phyloP scores from a whole-genome alignment of 2,113 vertebrate species.

The Apeltes quadracus region DNA sequence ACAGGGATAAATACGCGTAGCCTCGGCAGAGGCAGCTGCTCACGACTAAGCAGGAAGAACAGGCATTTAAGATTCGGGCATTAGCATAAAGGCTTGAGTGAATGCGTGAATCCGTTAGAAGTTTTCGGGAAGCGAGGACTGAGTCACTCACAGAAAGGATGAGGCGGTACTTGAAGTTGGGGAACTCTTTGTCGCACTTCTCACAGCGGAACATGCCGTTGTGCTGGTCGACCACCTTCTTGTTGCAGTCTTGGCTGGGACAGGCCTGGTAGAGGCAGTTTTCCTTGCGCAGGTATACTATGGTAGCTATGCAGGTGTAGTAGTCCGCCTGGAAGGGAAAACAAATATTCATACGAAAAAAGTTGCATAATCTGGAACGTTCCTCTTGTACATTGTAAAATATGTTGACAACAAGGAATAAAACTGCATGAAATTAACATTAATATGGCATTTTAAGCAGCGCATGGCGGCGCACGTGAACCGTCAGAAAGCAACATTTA shows the following conservation, averaged over 20 bases:
- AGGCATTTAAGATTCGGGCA: neutral
- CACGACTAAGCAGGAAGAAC: neutral
- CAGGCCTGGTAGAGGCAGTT: slow-evolving; percentile 97
- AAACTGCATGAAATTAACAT: slow-evolving; percentile 47
- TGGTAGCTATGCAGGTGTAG: slow-evolving; percentile 88
- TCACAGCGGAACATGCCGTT: slow-evolving; percentile 96
- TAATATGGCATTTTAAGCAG: slow-evolving; percentile 35
- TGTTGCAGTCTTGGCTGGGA: slow-evolving; percentile 93
- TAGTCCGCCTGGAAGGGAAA: slow-evolving; percentile 88
- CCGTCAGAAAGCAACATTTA: slow-evolving; percentile 11
- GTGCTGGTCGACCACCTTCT: slow-evolving; percentile 96
- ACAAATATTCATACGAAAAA: neutral
- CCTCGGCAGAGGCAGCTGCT: slow-evolving; percentile 5
- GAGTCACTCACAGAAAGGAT: slow-evolving; percentile 90
- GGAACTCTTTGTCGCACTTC: slow-evolving; percentile 94
- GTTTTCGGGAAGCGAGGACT: neutral
- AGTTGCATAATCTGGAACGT: neutral
- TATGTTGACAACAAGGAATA: slow-evolving; percentile 13
- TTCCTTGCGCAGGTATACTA: slow-evolving; percentile 94
- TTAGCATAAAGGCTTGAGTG: slow-evolving; percentile 2
- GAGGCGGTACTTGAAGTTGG: slow-evolving; percentile 97
- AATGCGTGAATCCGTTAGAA: neutral
- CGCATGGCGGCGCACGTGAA: neutral
- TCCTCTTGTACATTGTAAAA: neutral
- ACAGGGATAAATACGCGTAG: neutral